Evolutionary conservation across 2,797 vertebrate genomes (phyloP).

Genomic region (Urosaurus nigricauda): DNA sequence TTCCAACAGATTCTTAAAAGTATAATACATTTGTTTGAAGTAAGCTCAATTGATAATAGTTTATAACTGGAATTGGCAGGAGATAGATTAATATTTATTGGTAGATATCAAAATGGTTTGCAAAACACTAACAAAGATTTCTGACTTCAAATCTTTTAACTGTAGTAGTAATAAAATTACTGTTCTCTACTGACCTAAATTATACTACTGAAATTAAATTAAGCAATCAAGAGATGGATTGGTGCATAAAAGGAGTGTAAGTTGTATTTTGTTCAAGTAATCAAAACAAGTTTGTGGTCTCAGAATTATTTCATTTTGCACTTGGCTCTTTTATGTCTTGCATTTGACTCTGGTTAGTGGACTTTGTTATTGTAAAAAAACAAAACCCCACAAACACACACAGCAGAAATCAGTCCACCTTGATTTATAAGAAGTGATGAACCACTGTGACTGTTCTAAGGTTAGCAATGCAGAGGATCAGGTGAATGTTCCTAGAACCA

Average conservation of each 20-base stretch:
- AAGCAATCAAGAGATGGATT: neutral
- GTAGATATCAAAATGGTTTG: too few relatives aligned
- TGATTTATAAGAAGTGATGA: neutral
- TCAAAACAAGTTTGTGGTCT: neutral
- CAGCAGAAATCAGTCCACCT: neutral
- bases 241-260: neutral
- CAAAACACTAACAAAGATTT: too few relatives aligned
- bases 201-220: neutral
- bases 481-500: neutral
- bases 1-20: neutral
- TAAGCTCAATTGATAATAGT: neutral
- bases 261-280: neutral
- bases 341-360: neutral
- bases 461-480: neutral
- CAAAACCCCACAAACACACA: too few relatives aligned
- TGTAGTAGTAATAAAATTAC: too few relatives aligned
- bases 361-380: neutral
- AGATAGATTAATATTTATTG: neutral
- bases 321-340: neutral
- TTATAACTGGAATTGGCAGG: neutral
- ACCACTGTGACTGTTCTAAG: neutral
- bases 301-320: neutral
- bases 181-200: neutral
- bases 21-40: neutral
- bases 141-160: too few relatives aligned